A percentile compares a stretch with the other conserved stretches of the same genome.
Evolutionary conservation across 2,888 invertebrate species (phyloP).

Genomic region (Andrena haemorrhoa): DNA sequence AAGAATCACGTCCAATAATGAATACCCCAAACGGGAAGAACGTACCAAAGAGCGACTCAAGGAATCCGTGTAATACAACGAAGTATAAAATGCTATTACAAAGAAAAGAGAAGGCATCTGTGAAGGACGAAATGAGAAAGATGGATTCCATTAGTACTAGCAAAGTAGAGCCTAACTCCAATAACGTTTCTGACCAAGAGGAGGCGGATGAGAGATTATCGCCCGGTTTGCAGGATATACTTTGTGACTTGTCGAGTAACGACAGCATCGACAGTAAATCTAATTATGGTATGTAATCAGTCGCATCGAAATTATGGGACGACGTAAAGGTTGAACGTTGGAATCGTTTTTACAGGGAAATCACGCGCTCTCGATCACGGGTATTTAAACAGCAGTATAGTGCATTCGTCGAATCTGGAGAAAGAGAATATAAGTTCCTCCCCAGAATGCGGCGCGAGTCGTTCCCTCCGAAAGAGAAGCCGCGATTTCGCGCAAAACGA

Average conservation of each 20-base stretch:
- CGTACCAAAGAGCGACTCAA: neutral
- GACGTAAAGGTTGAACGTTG: neutral
- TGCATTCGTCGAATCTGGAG: conserved; percentile 31
- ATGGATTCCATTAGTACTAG: neutral
- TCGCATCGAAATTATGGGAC: conserved; percentile 1
- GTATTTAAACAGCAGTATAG: conserved; percentile 12
- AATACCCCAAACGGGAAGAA: neutral
- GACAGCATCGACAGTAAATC: conserved; percentile 57
- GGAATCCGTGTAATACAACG: neutral
- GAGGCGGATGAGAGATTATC: conserved; percentile 52
- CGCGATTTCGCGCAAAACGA: conserved; percentile 44
- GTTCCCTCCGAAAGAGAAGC: conserved; percentile 51
- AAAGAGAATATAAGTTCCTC: conserved; percentile 58
- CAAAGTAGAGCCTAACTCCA: conserved; percentile 9
- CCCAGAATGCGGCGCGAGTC: conserved; percentile 22
- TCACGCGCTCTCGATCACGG: neutral
- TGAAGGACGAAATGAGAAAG: neutral
- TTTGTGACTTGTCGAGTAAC: conserved; percentile 63
- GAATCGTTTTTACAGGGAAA: conserved; percentile 50
- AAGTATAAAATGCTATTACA: neutral
- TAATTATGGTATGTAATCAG: conserved; percentile 58
- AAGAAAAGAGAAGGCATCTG: neutral
- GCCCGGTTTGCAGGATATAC: conserved; percentile 66
- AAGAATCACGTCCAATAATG: neutral
- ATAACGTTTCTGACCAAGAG: conserved; percentile 26